Percentiles rank a stretch among this genome's conserved stretches.
phyloP scores from a whole-genome alignment of 2,113 vertebrate species.

The Periophthalmodon schlosseri region DNA sequence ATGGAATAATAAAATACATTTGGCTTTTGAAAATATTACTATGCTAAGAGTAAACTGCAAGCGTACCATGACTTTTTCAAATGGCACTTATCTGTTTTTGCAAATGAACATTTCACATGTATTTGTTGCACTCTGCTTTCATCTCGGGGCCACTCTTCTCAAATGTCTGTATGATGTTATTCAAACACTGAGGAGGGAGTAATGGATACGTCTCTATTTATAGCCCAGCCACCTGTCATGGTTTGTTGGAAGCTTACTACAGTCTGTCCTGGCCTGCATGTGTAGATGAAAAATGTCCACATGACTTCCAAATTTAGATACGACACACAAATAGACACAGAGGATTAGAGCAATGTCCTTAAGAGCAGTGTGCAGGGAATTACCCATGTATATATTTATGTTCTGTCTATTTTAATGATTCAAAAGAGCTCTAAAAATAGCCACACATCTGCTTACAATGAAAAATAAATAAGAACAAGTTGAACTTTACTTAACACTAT shows the following conservation, averaged over 20 bases:
- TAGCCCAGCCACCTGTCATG: conserved; percentile 48
- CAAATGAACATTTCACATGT: not conserved
- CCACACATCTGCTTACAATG: conserved; percentile 4
- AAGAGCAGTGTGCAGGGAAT: not conserved
- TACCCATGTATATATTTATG: not conserved
- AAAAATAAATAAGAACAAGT: conserved; percentile 5
- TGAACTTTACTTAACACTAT: not conserved
- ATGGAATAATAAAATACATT: no score
- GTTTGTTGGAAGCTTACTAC: conserved; percentile 18
- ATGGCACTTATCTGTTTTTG: no score
- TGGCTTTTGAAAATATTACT: no score
- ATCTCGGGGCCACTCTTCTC: not conserved
- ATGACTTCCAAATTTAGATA: conserved; percentile 24
- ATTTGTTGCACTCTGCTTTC: not conserved
- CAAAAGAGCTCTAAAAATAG: not conserved
- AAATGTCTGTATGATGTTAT: not conserved
- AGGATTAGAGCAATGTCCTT: not conserved
- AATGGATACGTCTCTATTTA: conserved; percentile 37
- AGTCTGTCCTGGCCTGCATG: conserved; percentile 1
- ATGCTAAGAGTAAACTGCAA: no score
- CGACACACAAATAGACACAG: conserved; percentile 25
- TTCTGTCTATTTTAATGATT: not conserved
- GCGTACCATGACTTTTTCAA: no score
- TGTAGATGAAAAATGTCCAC: conserved; percentile 3
- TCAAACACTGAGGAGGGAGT: conserved; percentile 4